A percentile compares a stretch with the other conserved stretches of the same genome.
Evolutionary conservation across 2,888 invertebrate species (phyloP).

Genomic region (Margaritifera margaritifera): DNA sequence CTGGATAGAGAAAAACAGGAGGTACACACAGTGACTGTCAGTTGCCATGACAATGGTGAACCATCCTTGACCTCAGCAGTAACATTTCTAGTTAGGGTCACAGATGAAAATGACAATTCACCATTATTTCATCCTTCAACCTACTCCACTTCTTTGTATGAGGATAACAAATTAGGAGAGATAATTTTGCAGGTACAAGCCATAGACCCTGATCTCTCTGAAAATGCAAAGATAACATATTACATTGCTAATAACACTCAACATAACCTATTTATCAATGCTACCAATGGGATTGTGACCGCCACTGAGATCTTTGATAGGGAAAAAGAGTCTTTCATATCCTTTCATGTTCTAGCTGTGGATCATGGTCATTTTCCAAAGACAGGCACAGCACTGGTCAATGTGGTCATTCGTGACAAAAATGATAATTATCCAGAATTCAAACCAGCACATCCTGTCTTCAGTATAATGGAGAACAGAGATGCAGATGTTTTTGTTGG

Average conservation of each 20-base stretch:
- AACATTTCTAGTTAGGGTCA: slow-evolving; percentile 73
- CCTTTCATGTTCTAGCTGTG: slow-evolving; percentile 90
- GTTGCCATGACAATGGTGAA: slow-evolving; percentile 35
- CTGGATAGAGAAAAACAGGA: slow-evolving; percentile 35
- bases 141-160: slow-evolving; percentile 33
- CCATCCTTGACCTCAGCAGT: slow-evolving; percentile 29
- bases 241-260: slow-evolving; percentile 76
- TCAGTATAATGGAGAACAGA: slow-evolving; percentile 90
- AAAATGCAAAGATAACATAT: slow-evolving; percentile 75
- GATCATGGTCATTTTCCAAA: slow-evolving; percentile 81
- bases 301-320: slow-evolving; percentile 88
- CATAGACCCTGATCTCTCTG: slow-evolving; percentile 28
- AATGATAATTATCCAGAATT: slow-evolving; percentile 96
- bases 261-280: slow-evolving; percentile 89
- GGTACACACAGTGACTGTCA: slow-evolving; percentile 28
- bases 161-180: slow-evolving; percentile 26
- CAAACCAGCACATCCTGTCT: slow-evolving; percentile 92
- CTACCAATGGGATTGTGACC: slow-evolving; percentile 87
- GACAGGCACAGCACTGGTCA: slow-evolving; percentile 78
- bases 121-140: slow-evolving; percentile 81
- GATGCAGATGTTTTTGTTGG: slow-evolving; percentile 91
- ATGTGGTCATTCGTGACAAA: slow-evolving; percentile 93
- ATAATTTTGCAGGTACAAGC: slow-evolving; percentile 36
- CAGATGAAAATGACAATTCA: slow-evolving; percentile 91
- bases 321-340: slow-evolving; percentile 91